Percentiles rank a stretch among this genome's conserved stretches.
These are phyloP conservation scores for Caenorhabditis sp. DNA, from an alignment of 2,888 invertebrate species.

Conservation along the genomic window DNA sequence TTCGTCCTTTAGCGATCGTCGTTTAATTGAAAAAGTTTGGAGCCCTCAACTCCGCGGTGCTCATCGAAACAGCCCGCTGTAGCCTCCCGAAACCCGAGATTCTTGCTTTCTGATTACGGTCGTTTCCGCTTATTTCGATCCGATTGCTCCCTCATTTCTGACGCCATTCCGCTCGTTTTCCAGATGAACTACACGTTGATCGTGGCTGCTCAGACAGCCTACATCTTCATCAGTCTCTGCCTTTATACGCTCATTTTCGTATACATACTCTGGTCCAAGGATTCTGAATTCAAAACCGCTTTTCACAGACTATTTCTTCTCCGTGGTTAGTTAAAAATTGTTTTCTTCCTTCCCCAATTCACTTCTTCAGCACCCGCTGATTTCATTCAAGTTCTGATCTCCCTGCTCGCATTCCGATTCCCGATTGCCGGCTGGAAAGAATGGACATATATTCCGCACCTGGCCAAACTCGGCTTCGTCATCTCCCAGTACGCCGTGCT, in stretches of 20 bases:
- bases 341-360: background rate
- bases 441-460: conserved; percentile 21
- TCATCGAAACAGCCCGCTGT: conserved; percentile 36
- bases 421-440: conserved; percentile 62
- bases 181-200: conserved; percentile 42
- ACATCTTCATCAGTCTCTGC: conserved; percentile 52
- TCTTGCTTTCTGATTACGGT: conserved; percentile 23
- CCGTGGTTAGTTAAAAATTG: conserved; percentile 36
- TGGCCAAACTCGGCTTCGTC: conserved; percentile 62
- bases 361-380: conserved; percentile 61
- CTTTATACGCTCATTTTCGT: conserved; percentile 51
- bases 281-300: conserved; percentile 59
- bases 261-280: conserved; percentile 49
- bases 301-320: conserved; percentile 60
- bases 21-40: conserved; percentile 44
- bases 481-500: conserved; percentile 59
- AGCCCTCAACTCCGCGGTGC: conserved; percentile 2
- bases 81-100: conserved; percentile 23
- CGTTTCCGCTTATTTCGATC: conserved; percentile 19
- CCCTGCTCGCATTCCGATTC: conserved; percentile 59
- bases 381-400: conserved; percentile 56
- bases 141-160: background rate
- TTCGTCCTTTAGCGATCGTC: background rate
- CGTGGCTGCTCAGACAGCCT: conserved; percentile 47
- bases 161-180: background rate